Conservation (phyloP, 2,888 invertebrate genomes). For the Marronus borbonicus region DNA sequence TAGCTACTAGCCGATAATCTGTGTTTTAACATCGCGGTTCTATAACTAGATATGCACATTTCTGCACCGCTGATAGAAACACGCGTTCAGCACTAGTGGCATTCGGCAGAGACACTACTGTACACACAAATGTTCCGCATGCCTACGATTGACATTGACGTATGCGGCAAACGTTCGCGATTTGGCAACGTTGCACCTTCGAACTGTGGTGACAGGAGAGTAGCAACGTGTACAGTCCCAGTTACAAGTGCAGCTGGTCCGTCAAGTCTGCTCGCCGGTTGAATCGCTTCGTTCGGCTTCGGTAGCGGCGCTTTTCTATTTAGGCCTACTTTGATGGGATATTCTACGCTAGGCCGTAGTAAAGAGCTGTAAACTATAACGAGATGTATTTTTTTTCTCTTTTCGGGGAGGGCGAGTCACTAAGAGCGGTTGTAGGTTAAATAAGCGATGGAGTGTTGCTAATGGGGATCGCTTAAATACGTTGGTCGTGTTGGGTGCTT, state of each 20-base stretch:
- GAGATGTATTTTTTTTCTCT: background rate
- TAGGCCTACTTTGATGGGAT: constrained; percentile 47
- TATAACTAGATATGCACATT: no score
- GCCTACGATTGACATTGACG: constrained; percentile 62
- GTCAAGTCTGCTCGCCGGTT: background rate
- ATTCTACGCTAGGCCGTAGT: background rate
- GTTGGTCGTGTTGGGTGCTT: background rate
- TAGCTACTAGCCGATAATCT: no score
- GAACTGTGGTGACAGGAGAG: constrained; percentile 61
- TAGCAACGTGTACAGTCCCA: constrained; percentile 59
- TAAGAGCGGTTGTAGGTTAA: constrained; percentile 18
- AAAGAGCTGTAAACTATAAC: constrained; percentile 5
- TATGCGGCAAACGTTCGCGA: constrained; percentile 55
- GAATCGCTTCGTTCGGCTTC: background rate
- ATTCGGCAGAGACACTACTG: background rate
- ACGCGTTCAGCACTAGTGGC: background rate
- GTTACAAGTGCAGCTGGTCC: constrained; percentile 58
- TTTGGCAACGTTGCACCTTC: constrained; percentile 63
- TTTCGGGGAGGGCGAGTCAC: background rate
- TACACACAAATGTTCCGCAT: constrained; percentile 56
- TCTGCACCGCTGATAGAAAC: no score
- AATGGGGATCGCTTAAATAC: background rate
- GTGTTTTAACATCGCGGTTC: no score
- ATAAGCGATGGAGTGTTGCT: constrained; percentile 9
- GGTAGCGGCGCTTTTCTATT: background rate